Conservation (phyloP, 2,797 vertebrate genomes). For the Mallotus villosus region DNA sequence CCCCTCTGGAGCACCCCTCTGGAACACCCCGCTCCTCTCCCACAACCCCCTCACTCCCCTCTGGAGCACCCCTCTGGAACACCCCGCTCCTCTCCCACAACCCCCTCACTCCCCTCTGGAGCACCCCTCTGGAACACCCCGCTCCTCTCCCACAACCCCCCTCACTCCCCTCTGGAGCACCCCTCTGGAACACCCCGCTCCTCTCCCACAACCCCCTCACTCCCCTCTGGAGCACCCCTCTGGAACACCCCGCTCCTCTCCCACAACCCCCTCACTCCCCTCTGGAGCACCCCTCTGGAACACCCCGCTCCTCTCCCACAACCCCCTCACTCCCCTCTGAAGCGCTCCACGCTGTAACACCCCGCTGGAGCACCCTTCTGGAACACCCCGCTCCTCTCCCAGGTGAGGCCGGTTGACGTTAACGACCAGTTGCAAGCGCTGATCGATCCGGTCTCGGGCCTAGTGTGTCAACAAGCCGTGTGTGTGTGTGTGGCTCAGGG, state of each 20-base stretch:
- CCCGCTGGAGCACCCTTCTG: slow-evolving; percentile 36
- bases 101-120: too few species aligned
- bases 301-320: slow-evolving; percentile 25
- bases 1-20: slow-evolving; percentile 31
- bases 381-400: slow-evolving; percentile 26
- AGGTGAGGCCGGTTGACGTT: slow-evolving; percentile 38
- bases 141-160: slow-evolving; percentile 20
- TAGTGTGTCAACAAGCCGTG: slow-evolving; percentile 15
- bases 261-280: slow-evolving; percentile 32
- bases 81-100: slow-evolving; percentile 15
- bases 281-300: too few species aligned
- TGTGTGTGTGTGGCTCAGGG: neutral
- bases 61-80: too few species aligned
- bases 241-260: slow-evolving; percentile 29
- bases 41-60: too few species aligned
- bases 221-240: too few species aligned
- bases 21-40: too few species aligned
- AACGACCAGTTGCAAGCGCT: slow-evolving; percentile 38
- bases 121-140: slow-evolving; percentile 43
- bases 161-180: too few species aligned
- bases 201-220: slow-evolving; percentile 23
- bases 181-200: slow-evolving; percentile 36
- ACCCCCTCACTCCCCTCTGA: slow-evolving; percentile 42
- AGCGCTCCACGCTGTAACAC: slow-evolving; percentile 39
- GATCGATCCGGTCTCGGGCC: slow-evolving; percentile 10